Conservation (phyloP, 1,140 invertebrate genomes). For the Bombyx mandarina region DNA sequence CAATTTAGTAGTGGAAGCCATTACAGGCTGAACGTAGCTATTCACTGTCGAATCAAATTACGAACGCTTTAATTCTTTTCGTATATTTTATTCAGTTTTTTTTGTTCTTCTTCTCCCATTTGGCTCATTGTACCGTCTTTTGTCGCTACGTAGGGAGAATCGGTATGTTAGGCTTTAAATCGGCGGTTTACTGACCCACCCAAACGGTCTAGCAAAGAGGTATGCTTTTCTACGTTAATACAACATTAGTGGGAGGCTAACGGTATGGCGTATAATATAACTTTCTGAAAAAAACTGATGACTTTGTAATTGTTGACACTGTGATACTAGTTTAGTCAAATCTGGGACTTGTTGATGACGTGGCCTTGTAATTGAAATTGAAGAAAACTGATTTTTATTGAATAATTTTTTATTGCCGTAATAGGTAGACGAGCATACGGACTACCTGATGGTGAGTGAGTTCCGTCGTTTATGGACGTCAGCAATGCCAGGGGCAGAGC, state of each 20-base stretch:
- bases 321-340: too few species aligned
- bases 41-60: slow-evolving; percentile 17
- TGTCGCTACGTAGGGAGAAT: background rate
- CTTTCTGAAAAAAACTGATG: too few species aligned
- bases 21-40: slow-evolving; percentile 13
- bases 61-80: slow-evolving; percentile 12
- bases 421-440: background rate
- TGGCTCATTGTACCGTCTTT: slow-evolving; percentile 9
- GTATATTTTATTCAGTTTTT: slow-evolving; percentile 12
- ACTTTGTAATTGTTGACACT: too few species aligned
- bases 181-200: too few species aligned
- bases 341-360: too few species aligned
- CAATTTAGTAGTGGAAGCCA: background rate
- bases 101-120: slow-evolving; percentile 9
- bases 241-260: background rate
- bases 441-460: too few species aligned
- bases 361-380: too few species aligned
- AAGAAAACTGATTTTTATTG: background rate
- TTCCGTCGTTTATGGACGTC: too few species aligned
- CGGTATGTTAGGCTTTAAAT: background rate
- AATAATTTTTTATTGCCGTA: background rate
- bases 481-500: too few species aligned
- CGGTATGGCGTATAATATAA: background rate
- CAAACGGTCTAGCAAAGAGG: too few species aligned
- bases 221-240: too few species aligned